Evolutionary conservation across 2,888 invertebrate species (phyloP), one percentile per base, ranked within the genome.

Genomic region (Pheosia gnoma): DNA sequence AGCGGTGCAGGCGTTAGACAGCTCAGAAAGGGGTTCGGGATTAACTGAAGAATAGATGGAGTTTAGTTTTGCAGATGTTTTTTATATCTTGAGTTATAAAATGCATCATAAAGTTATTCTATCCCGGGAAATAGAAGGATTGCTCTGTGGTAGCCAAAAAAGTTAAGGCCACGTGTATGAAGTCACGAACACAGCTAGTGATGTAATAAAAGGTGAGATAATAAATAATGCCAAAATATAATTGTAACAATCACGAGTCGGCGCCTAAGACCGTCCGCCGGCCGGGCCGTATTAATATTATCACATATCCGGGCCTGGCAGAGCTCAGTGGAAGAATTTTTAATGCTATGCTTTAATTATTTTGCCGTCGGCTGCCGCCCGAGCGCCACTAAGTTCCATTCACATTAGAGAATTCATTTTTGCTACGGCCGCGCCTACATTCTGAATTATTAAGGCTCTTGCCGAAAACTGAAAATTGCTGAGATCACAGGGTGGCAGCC

Each of bases 341-440:
- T 91, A 93, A 93, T 93, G 93, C 83, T 82, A 83, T 85, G 90
- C 90, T 91, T 93, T 92, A 93, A 93, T 93, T 93, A 93, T 93
- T 93, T 93, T 88, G 88, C 88, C 83, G 82, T 83, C 83, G 85
- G 80, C 82, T 77, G 78, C 76, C 82, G 81, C 74, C 57, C 78
- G 70, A 79, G 71, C 77, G 67, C 70, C 75, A 67, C 66, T 72
- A 57, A 92, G 92, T 92, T 91, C 90, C 91, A 92, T 93, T 91
- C 92, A 90, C 93, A 92, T 93, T 91, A 93, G 93, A 89, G 90
- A 75, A 90, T 91, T 88, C 91, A 88, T 93, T 93, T 93, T 92
- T 92, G 91, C 87, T 79, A 73, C 75, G 69, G 74, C 77, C 71
- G 78, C 74, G 80, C 80, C 74, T 78, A 72, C 72, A 59, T 65